phyloP scores from a whole-genome alignment of 2,888 invertebrate genomes.

The Psococerastis gibbosa region DNA sequence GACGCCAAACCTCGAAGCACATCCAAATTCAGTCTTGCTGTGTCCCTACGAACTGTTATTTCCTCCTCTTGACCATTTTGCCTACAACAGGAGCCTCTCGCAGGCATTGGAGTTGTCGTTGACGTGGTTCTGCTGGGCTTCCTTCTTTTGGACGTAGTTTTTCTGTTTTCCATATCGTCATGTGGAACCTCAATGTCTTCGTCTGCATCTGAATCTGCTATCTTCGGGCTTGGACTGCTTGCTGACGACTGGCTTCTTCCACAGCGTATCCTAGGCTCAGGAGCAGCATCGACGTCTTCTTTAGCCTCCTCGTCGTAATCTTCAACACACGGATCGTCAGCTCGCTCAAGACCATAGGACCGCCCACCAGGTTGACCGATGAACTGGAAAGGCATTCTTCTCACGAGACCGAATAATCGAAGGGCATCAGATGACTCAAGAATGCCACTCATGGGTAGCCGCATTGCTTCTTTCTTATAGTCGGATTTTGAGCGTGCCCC shows the following conservation, averaged over 20 bases:
- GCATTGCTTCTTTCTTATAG: background rate
- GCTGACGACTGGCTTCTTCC: background rate
- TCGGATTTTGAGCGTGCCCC: background rate
- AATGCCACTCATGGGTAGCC: background rate
- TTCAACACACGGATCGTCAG: background rate
- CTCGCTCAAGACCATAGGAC: no score
- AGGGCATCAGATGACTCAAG: conserved; percentile 1
- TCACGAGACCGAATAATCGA: background rate
- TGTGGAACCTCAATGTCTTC: background rate
- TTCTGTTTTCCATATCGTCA: conserved; percentile 1
- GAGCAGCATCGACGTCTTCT: background rate
- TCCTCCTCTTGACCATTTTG: conserved; percentile 2
- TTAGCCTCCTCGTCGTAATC: background rate
- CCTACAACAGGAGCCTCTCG: conserved; percentile 3
- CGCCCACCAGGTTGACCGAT: background rate
- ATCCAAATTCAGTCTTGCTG: conserved; percentile 15
- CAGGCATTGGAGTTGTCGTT: background rate
- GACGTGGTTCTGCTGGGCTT: background rate
- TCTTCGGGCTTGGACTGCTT: background rate
- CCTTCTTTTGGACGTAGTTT: background rate
- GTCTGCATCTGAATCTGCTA: background rate
- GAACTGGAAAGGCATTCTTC: background rate
- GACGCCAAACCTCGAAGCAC: conserved; percentile 13
- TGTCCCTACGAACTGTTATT: conserved; percentile 6
- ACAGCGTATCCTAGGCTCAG: background rate